Base-by-base conservation (phyloP, 2,113 vertebrate genomes). In the Condylura cristata region DNA sequence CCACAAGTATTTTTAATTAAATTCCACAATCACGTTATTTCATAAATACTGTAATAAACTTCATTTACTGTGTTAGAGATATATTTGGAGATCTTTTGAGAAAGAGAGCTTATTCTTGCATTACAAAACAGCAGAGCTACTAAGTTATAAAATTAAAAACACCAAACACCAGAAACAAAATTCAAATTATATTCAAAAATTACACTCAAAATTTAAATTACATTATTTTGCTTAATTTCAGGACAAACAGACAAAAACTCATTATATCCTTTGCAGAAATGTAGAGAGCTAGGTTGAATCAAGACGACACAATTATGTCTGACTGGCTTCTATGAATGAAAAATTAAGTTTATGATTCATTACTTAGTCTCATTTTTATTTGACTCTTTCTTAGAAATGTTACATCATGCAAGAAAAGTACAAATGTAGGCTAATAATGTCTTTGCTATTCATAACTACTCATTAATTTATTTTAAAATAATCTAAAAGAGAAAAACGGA, bases 271-370 rank as follows among this genome's bases (percentile, higher is more conserved):
- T 80, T 48, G 34, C 9, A 93, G 34, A 84, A 84, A 11, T 91
- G 7, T 72, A 72, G 16, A 92, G 76, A 72, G 17, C 53, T 89
- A 53, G 32, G 22, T 11, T 81, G 30, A 85, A 71, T 65, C 26
- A 90, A 68, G 48, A 78, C 44, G n/a, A 65, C 16, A 70, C 0
- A 89, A 39, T 86, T 86, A 82, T 28, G 14, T 39, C 11, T 74
- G 8, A n/a, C 32, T 58, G 44, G 91, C 3, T 71, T 78, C 37
- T 34, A 28, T n/a, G n/a, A 51, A 20, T 76, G 2, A 75, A 72
- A 94, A 89, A 82, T 74, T 37, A 56, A 86, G 93, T n/a, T 82
- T 48, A 46, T 53, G 56, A 58, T 53, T 91, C 74, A 72, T 61
- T 24, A 71, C 34, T 93, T 80, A 90, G 60, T 32, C 34, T 5